phyloP scores from a whole-genome alignment of 2,113 vertebrate genomes.

The Alexandromys fortis region DNA sequence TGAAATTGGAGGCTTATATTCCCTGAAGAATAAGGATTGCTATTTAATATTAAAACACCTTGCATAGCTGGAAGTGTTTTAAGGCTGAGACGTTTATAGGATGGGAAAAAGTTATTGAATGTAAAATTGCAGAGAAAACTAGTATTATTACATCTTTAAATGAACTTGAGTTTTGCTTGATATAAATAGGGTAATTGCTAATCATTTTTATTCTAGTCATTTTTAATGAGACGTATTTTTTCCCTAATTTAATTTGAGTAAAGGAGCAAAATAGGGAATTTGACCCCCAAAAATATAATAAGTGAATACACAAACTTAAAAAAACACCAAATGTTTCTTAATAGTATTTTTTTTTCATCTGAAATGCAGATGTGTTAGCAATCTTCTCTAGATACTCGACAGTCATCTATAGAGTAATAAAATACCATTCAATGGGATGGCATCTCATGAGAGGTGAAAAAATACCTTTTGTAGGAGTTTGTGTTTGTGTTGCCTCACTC shows the following conservation, averaged over 20 bases:
- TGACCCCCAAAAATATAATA: background rate
- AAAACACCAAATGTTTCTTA: background rate
- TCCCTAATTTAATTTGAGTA: background rate
- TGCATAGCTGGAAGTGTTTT: background rate
- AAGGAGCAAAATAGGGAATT: background rate
- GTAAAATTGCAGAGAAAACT: background rate
- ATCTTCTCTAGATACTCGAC: background rate
- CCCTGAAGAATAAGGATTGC: background rate
- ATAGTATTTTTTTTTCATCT: background rate
- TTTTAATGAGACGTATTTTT: background rate
- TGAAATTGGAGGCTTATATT: background rate
- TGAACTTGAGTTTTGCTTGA: background rate
- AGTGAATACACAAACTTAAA: background rate
- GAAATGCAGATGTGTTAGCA: background rate
- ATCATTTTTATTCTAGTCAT: background rate
- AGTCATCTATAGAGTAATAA: background rate
- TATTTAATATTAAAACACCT: conserved; percentile 21
- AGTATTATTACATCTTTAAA: background rate
- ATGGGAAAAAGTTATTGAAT: background rate
- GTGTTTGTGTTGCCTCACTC: background rate
- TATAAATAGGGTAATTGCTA: background rate
- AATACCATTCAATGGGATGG: background rate
- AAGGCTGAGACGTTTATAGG: background rate
- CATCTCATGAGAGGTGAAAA: background rate
- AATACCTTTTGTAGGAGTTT: background rate